These are phyloP conservation scores for Cremastinae sp. DNA, from an alignment of 2,888 invertebrate genomes.

Conservation along the genomic window DNA sequence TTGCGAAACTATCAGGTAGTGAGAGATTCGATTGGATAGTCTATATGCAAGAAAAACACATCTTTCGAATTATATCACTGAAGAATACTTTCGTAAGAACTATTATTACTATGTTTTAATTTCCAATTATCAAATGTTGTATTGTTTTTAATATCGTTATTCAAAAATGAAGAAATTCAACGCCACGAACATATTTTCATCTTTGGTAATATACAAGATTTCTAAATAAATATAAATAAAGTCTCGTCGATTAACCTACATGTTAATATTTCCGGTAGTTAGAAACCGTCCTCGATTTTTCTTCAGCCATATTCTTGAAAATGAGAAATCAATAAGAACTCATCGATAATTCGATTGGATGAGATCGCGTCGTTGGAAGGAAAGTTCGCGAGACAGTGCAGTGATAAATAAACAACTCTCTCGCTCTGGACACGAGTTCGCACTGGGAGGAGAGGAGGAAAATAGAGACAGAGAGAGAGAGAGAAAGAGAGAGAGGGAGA, in stretches of 20 bases:
- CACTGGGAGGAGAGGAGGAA: neutral
- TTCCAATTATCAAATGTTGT: too few species aligned
- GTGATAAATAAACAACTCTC: slow-evolving; percentile 15
- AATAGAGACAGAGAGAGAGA: neutral
- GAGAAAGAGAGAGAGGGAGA: slow-evolving; percentile 8
- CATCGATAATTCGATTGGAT: slow-evolving; percentile 9
- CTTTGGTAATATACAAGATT: too few species aligned
- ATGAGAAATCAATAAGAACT: slow-evolving; percentile 19
- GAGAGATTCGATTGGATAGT: neutral
- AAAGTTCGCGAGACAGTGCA: slow-evolving; percentile 9
- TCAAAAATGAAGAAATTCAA: too few species aligned
- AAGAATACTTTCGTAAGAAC: too few species aligned
- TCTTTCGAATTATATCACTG: too few species aligned
- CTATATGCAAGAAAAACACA: too few species aligned
- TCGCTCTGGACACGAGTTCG: slow-evolving; percentile 7
- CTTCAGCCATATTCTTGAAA: neutral
- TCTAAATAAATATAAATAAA: too few species aligned
- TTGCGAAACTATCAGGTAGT: too few species aligned
- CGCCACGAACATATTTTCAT: too few species aligned
- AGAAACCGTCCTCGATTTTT: neutral
- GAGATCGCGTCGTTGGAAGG: slow-evolving; percentile 4
- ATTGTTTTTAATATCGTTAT: too few species aligned
- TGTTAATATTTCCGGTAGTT: neutral
- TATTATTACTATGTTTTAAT: too few species aligned
- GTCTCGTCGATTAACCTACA: neutral